phyloP scores from a whole-genome alignment of 1,140 invertebrate genomes.

The Brachionus plicatilis region DNA sequence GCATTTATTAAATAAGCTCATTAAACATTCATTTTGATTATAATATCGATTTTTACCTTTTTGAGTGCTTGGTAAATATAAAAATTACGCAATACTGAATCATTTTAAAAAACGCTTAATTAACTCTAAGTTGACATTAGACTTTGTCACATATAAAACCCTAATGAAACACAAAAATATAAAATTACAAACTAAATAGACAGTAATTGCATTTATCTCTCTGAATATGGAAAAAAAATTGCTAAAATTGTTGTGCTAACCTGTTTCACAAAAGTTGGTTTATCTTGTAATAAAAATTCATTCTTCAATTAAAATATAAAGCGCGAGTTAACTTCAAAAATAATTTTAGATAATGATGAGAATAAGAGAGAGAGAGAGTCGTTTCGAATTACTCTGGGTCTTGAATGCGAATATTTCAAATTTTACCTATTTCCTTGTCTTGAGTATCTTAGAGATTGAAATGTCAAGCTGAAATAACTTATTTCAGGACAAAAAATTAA shows the following conservation, averaged over 20 bases:
- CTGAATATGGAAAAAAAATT: neutral
- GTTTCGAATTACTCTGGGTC: neutral
- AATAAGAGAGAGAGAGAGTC: neutral
- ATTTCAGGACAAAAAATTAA: neutral
- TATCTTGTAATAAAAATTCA: neutral
- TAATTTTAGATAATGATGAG: neutral
- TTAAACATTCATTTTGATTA: conserved; percentile 2
- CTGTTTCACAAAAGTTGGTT: neutral
- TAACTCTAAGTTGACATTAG: neutral
- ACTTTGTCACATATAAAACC: neutral
- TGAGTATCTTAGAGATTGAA: neutral
- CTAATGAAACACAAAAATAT: neutral
- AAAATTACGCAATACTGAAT: neutral
- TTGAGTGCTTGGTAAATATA: neutral
- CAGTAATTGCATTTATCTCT: neutral
- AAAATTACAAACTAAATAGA: neutral
- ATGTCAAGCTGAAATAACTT: neutral
- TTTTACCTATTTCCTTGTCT: neutral
- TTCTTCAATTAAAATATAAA: neutral
- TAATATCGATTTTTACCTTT: neutral
- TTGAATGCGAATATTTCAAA: neutral
- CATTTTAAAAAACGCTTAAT: neutral
- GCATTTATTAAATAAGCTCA: neutral
- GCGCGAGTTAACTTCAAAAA: neutral
- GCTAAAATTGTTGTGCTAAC: neutral